Evolutionary conservation across 2,888 invertebrate genomes (phyloP).

Genomic region (Cantharis rustica): DNA sequence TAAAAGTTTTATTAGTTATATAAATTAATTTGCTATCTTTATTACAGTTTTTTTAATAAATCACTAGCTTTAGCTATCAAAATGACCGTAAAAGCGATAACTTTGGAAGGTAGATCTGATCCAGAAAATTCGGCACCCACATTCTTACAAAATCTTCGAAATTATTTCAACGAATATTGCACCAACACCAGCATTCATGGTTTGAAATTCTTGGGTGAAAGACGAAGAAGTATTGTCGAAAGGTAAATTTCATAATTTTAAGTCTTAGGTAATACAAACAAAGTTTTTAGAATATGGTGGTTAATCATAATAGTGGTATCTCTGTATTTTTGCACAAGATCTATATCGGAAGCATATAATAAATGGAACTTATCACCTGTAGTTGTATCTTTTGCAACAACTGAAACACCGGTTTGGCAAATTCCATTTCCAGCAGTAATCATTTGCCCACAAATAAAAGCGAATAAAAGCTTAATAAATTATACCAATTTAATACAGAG

Average conservation of each 20-base stretch:
- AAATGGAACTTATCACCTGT: constrained; percentile 76
- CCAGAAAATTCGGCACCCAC: constrained; percentile 42
- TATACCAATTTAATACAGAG: constrained; percentile 36
- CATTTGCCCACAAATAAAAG: constrained; percentile 69
- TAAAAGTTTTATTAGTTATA: neutral
- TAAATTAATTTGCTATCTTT: neutral
- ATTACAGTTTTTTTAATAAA: neutral
- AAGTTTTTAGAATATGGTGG: constrained; percentile 64
- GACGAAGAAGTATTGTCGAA: constrained; percentile 47
- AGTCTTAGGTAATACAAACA: neutral
- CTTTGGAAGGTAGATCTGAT: constrained; percentile 6
- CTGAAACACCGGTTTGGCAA: constrained; percentile 68
- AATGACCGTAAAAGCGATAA: neutral
- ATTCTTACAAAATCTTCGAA: constrained; percentile 43
- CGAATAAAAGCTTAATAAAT: constrained; percentile 43
- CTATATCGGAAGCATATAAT: constrained; percentile 68
- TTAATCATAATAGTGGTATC: constrained; percentile 49
- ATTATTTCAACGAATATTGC: constrained; percentile 48
- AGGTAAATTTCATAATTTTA: constrained; percentile 41
- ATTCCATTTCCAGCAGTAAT: constrained; percentile 57
- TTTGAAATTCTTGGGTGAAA: constrained; percentile 51
- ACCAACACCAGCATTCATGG: constrained; percentile 51
- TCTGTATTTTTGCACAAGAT: constrained; percentile 62
- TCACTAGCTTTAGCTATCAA: neutral
- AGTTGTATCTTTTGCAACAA: constrained; percentile 74